These are phyloP conservation scores for Acrobeloides nanus DNA, from an alignment of 2,888 invertebrate species.

Conservation along the genomic window DNA sequence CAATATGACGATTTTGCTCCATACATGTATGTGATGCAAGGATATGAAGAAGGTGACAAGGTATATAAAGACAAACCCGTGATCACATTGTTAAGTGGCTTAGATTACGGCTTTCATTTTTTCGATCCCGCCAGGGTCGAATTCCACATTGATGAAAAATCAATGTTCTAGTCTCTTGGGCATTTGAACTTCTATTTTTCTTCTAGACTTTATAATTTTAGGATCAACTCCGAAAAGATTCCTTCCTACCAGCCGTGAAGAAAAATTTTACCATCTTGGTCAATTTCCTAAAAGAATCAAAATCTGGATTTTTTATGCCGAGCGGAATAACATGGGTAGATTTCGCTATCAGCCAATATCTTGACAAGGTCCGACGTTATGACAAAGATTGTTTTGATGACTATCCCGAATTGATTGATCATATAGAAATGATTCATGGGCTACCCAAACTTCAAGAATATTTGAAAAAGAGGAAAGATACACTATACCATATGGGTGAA, in stretches of 20 bases:
- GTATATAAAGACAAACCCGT: neutral
- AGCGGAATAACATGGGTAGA: slow-evolving; percentile 4
- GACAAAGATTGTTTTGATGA: neutral
- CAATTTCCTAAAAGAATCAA: neutral
- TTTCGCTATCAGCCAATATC: slow-evolving; percentile 3
- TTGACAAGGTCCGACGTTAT: neutral
- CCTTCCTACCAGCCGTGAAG: too few species aligned
- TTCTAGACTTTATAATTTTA: too few species aligned
- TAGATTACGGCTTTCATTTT: too few species aligned
- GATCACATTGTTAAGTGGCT: too few species aligned
- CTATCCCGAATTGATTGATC: neutral
- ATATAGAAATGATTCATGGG: neutral
- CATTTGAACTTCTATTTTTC: too few species aligned
- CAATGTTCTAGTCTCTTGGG: too few species aligned
- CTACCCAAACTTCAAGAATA: neutral
- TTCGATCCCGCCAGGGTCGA: neutral
- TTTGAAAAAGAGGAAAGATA: neutral
- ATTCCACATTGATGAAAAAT: neutral
- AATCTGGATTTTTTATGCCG: slow-evolving; percentile 1
- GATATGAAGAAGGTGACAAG: slow-evolving; percentile 2
- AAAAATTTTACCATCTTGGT: too few species aligned
- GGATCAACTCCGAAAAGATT: too few species aligned
- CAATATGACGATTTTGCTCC: slow-evolving; percentile 1
- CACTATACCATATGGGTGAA: neutral
- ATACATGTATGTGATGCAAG: neutral